Evolutionary conservation across 2,797 vertebrate species (phyloP).

Genomic region (Gambusia yucatana): DNA sequence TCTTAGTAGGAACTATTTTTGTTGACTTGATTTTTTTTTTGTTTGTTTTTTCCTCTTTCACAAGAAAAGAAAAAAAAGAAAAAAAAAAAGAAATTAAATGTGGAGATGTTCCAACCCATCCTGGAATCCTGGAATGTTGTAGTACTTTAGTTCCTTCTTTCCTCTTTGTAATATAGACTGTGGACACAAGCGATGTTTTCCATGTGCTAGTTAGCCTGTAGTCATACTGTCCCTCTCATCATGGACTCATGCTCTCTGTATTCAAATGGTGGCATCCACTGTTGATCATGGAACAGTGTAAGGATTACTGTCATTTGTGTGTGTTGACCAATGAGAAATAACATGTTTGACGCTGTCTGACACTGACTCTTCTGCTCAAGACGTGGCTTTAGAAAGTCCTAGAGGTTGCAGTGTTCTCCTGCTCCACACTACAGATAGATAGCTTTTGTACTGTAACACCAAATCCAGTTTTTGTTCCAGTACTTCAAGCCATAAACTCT

Average conservation of each 20-base stretch:
- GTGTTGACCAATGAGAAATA: constrained; percentile 47
- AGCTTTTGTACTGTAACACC: background rate
- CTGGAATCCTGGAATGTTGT: constrained; percentile 47
- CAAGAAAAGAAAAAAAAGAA: constrained; percentile 65
- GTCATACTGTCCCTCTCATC: constrained; percentile 27
- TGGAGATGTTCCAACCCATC: constrained; percentile 70
- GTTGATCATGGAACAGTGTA: constrained; percentile 56
- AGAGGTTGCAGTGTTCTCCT: background rate
- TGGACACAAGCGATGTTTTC: constrained; percentile 45
- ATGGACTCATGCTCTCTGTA: constrained; percentile 48
- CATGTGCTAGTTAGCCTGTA: constrained; percentile 38
- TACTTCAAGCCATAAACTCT: background rate
- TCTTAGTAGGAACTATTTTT: constrained; percentile 76
- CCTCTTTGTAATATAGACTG: constrained; percentile 36
- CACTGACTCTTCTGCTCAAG: constrained; percentile 32
- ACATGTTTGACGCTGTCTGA: constrained; percentile 51
- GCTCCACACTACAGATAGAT: background rate
- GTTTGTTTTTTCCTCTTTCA: constrained; percentile 66
- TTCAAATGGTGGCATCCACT: constrained; percentile 41
- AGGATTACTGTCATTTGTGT: constrained; percentile 53
- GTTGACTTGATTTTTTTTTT: constrained; percentile 53
- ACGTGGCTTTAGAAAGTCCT: background rate
- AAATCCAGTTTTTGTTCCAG: background rate
- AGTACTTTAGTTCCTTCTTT: constrained; percentile 50
- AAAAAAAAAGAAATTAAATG: constrained; percentile 77